A percentile compares a stretch with the other conserved stretches of the same genome.
phyloP scores from a whole-genome alignment of 2,797 vertebrate species.

The Bufotes viridis region DNA sequence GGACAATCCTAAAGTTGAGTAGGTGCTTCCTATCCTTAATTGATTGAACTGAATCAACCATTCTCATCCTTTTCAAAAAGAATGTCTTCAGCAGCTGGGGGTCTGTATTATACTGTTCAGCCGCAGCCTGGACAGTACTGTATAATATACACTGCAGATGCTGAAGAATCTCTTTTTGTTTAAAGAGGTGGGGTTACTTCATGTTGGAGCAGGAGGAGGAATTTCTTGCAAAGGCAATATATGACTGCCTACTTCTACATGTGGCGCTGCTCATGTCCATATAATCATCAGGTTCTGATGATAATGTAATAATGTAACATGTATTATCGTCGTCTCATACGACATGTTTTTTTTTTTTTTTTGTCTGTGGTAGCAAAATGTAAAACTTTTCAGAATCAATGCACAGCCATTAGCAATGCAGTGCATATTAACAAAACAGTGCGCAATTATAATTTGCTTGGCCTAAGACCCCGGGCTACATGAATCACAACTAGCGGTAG shows the following conservation, averaged over 20 bases:
- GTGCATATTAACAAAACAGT: slow-evolving; percentile 30
- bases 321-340: background rate
- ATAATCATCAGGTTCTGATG: background rate
- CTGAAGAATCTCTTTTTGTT: too few species aligned
- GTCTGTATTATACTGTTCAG: too few species aligned
- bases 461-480: slow-evolving; percentile 34
- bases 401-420: slow-evolving; percentile 8
- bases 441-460: slow-evolving; percentile 47
- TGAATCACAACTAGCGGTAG: slow-evolving; percentile 46
- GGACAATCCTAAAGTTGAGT: too few species aligned
- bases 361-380: too few species aligned
- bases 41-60: too few species aligned
- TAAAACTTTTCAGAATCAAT: background rate
- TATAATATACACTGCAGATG: too few species aligned
- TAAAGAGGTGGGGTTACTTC: too few species aligned
- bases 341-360: background rate
- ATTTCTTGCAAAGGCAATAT: too few species aligned
- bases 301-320: background rate
- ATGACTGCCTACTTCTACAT: background rate
- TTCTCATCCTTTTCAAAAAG: background rate
- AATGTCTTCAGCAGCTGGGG: background rate
- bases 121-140: too few species aligned
- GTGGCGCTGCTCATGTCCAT: background rate
- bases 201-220: background rate
- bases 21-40: too few species aligned